phyloP scores from a whole-genome alignment of 1,140 invertebrate genomes.

The Penaeus vannamei region DNA sequence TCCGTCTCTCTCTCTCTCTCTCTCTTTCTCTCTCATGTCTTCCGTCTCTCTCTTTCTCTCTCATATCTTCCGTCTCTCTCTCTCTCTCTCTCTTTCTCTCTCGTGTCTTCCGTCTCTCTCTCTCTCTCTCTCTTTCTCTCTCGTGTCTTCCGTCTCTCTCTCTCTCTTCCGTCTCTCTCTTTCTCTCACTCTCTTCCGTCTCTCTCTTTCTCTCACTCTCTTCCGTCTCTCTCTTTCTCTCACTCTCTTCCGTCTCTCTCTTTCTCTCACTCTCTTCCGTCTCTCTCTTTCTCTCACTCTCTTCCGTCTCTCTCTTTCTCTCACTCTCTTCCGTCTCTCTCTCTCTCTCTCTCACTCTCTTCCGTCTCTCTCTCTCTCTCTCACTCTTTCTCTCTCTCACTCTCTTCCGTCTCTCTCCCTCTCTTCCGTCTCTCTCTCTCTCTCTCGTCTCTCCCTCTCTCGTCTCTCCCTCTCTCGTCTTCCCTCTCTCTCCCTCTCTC shows the following conservation, averaged over 20 bases:
- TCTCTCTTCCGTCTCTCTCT: not conserved
- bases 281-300: no score
- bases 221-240: not conserved
- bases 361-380: slow-evolving; percentile 5
- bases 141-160: no score
- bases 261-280: not conserved
- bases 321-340: not conserved
- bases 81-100: not conserved
- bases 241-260: not conserved
- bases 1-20: no score
- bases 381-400: not conserved
- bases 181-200: not conserved
- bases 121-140: no score
- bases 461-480: not conserved
- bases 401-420: no score
- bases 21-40: no score
- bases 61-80: no score
- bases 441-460: slow-evolving; percentile 5
- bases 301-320: not conserved
- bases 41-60: no score
- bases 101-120: no score
- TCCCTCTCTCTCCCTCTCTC: not conserved
- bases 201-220: not conserved
- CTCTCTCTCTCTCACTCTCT: not conserved
- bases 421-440: not conserved